phyloP scores from a whole-genome alignment of 1,140 invertebrate genomes.

The Platyscapa corneri region DNA sequence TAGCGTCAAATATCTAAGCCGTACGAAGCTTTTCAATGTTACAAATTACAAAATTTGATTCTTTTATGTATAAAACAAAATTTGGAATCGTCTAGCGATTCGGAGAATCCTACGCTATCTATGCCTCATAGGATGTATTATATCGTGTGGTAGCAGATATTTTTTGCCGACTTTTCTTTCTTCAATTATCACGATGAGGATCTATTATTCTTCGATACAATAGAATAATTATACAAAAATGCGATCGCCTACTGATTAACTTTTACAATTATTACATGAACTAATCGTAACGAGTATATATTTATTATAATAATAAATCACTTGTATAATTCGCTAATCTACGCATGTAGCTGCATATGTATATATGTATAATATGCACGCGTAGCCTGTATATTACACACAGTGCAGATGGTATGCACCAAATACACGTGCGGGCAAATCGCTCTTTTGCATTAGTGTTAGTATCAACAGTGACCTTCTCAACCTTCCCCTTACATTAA shows the following conservation, averaged over 20 bases:
- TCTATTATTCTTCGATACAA: background rate
- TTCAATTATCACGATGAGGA: background rate
- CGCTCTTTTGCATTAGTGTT: background rate
- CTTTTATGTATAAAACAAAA: no score
- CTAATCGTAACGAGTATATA: conserved; percentile 44
- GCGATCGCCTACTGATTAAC: conserved; percentile 12
- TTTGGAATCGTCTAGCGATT: no score
- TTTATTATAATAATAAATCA: conserved; percentile 32
- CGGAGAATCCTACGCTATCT: no score
- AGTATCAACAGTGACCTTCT: background rate
- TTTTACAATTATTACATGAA: conserved; percentile 34
- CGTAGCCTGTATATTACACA: background rate
- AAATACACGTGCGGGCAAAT: background rate
- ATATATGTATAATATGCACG: conserved; percentile 35
- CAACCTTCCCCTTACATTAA: background rate
- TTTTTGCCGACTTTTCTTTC: background rate
- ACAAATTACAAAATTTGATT: background rate
- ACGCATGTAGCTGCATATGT: background rate
- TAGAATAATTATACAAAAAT: conserved; percentile 42
- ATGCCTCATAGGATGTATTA: background rate
- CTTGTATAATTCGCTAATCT: conserved; percentile 26
- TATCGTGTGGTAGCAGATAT: background rate
- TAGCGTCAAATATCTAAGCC: background rate
- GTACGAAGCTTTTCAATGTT: background rate
- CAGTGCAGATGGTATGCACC: background rate